A percentile compares a stretch with the other conserved stretches of the same genome.
These are phyloP conservation scores for Tringa solitaria DNA, from an alignment of 2,113 vertebrate genomes.

Conservation along the genomic window DNA sequence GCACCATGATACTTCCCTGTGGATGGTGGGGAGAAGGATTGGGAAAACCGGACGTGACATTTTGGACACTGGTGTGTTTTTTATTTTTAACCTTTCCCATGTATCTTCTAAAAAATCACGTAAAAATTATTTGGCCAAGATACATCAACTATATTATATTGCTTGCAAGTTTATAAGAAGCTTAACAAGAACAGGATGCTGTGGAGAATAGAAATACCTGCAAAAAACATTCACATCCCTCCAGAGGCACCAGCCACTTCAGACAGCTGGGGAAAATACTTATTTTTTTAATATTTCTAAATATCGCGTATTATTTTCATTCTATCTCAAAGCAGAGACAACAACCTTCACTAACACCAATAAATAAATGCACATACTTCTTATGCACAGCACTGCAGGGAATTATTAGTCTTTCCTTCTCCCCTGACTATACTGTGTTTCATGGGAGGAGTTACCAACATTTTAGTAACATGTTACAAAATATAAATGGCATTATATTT, in stretches of 20 bases:
- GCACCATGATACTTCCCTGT: not conserved
- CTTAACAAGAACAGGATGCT: not conserved
- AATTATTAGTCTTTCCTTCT: not conserved
- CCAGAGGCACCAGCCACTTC: not conserved
- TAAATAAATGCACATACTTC: not conserved
- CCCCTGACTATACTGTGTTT: not conserved
- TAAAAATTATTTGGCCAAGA: not conserved
- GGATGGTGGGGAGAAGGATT: not conserved
- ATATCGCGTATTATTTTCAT: not conserved
- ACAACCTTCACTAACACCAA: not conserved
- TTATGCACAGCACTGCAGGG: not conserved
- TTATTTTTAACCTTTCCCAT: not conserved
- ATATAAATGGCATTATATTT: not conserved
- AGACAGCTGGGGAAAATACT: not conserved
- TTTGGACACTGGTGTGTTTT: not conserved
- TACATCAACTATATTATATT: not conserved
- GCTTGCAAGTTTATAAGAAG: not conserved
- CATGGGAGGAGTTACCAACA: not conserved
- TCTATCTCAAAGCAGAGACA: not conserved
- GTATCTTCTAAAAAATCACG: not conserved
- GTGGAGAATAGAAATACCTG: conserved; percentile 2
- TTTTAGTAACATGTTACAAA: not conserved
- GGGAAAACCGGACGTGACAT: not conserved
- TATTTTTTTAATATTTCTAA: not conserved
- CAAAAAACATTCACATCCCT: not conserved